These are phyloP conservation scores for Geopemphigus sp. DNA, from an alignment of 1,140 invertebrate genomes.

Conservation along the genomic window DNA sequence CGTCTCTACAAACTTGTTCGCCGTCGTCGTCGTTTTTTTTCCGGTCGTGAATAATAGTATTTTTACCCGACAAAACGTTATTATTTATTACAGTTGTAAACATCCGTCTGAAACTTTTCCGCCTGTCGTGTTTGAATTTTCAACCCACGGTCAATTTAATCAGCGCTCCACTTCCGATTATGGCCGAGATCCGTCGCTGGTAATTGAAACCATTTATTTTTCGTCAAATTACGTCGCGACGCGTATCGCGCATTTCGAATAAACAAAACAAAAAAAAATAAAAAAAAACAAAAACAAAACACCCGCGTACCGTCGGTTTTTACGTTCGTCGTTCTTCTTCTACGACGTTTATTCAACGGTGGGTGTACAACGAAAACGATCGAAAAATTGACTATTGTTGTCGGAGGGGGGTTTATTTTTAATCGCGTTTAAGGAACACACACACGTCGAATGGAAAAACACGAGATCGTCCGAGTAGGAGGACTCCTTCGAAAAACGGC, in stretches of 20 bases:
- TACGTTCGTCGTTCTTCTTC: too few species aligned
- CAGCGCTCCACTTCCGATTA: background rate
- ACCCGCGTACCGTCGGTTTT: too few species aligned
- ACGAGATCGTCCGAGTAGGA: too few species aligned
- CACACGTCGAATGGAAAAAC: too few species aligned
- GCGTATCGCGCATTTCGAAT: background rate
- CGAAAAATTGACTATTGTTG: too few species aligned
- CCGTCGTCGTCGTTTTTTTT: background rate
- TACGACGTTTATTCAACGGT: too few species aligned
- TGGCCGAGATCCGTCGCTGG: background rate
- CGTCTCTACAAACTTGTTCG: background rate
- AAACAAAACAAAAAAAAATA: too few species aligned
- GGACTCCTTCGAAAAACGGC: too few species aligned
- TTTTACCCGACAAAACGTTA: conserved; percentile 34
- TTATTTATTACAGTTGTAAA: conserved; percentile 41
- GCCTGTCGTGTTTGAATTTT: background rate
- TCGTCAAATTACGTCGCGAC: background rate
- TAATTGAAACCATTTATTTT: conserved; percentile 2
- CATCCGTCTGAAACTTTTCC: conserved; percentile 26
- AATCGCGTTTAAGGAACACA: too few species aligned
- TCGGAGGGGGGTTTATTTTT: too few species aligned
- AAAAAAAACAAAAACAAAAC: conserved; percentile 6
- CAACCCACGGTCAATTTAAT: conserved; percentile 3
- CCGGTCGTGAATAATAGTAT: background rate
- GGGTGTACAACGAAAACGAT: too few species aligned